These are phyloP conservation scores for Telmatherina bonti DNA, from an alignment of 2,797 vertebrate genomes.

Conservation along the genomic window DNA sequence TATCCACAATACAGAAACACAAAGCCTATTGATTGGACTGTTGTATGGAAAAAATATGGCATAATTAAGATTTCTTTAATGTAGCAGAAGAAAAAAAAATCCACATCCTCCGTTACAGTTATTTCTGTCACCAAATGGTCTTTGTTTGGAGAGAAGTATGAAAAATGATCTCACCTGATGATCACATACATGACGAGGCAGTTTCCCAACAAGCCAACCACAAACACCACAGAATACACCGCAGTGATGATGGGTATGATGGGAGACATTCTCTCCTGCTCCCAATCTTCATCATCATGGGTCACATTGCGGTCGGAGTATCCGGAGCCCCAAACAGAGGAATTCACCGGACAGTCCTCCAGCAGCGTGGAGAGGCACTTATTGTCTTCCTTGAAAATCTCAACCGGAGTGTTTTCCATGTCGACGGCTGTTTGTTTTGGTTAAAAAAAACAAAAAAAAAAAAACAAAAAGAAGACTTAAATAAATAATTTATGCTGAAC, in stretches of 20 bases:
- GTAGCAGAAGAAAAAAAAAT: too few relatives aligned
- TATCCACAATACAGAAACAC: slow-evolving; percentile 2
- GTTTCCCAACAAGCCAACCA: slow-evolving; percentile 95
- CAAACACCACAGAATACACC: slow-evolving; percentile 95
- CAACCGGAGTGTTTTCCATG: slow-evolving; percentile 89
- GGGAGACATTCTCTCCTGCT: slow-evolving; percentile 88
- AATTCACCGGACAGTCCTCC: slow-evolving; percentile 76
- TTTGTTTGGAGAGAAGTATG: background rate
- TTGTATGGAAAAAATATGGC: background rate
- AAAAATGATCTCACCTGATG: slow-evolving; percentile 87
- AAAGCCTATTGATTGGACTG: background rate
- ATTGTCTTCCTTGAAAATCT: slow-evolving; percentile 88
- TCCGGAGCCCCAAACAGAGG: slow-evolving; percentile 70
- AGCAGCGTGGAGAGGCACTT: slow-evolving; percentile 80
- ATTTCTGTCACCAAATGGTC: background rate
- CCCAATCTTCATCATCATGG: slow-evolving; percentile 73
- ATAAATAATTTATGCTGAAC: background rate
- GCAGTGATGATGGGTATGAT: slow-evolving; percentile 94
- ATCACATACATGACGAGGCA: slow-evolving; percentile 99
- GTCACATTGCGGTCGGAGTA: slow-evolving; percentile 76
- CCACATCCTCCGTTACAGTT: background rate
- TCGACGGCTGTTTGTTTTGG: slow-evolving; percentile 39
- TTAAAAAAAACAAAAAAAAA: too few relatives aligned
- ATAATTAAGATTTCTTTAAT: too few relatives aligned
- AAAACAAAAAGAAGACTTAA: background rate